Base-by-base conservation (phyloP, 2,797 vertebrate species). In the Amblyopsis hoosieri region DNA sequence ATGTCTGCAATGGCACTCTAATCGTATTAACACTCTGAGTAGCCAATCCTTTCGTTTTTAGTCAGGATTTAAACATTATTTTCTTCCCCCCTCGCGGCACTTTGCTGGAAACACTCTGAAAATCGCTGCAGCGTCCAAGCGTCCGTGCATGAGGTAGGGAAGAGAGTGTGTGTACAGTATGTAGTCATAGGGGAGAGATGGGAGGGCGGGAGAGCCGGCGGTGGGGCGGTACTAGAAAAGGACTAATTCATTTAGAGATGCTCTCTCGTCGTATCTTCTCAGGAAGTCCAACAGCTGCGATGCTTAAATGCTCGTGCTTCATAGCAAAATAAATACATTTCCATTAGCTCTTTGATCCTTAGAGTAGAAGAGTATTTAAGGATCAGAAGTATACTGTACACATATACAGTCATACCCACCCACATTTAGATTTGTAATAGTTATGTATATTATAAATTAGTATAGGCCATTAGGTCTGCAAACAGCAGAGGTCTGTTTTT, bases 91-190 rank as follows among this genome's bases (percentile, higher is more conserved):
- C 75, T 79, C 81, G 75, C 57, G 19, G 31, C 56, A 60, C 68
- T 60, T 71, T 49, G 74, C 83, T 87, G 81, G 79, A 83, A 87
- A 89, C 81, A 85, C 86, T 85, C 84, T 82, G 60, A 84, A 81
- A 89, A 89, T 89, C 86, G 88, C 92, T 89, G 92, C 92, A 90
- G 91, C 88, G 90, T 90, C 89, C 90, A 89, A 85, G 87, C 84
- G 84, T 88, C 86, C 87, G 89, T 89, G 86, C 84, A 87, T 87
- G 87, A 85, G 82, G 87, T 82, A 84, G 81, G 75, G 75, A 72
- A 71, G 72, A 78, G 83, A 59, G 85, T 74, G 85, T 74, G 81
- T 76, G 80, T 72, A 73, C 63, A 67, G 85, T 80, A 80, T 79
- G 84, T 73, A 83, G 80, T 81, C 75, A 78, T 67, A 68, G 76